Percentiles rank a stretch among this genome's conserved stretches.
These are phyloP conservation scores for Distichodus sexfasciatus DNA, from an alignment of 2,797 vertebrate genomes.

Conservation along the genomic window DNA sequence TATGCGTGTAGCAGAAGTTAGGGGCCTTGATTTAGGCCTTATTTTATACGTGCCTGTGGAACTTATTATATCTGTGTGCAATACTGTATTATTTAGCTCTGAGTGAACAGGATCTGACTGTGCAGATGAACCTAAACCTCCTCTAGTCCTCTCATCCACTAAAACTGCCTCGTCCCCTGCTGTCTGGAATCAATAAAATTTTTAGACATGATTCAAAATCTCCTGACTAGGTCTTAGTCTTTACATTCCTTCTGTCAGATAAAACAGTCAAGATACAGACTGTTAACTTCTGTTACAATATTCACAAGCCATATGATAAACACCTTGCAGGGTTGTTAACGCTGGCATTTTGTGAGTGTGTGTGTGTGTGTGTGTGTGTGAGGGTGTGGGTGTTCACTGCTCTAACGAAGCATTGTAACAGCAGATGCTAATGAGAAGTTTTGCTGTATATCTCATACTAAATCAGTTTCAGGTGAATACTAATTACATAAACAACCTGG, in stretches of 20 bases:
- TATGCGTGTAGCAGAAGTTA: constrained; percentile 54
- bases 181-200: too few species aligned
- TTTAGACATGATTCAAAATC: too few species aligned
- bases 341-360: neutral
- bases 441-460: constrained; percentile 22
- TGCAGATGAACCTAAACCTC: neutral
- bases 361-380: constrained; percentile 5
- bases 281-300: neutral
- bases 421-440: constrained; percentile 35
- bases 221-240: too few species aligned
- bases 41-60: constrained; percentile 60
- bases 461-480: constrained; percentile 21
- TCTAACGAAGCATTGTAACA: constrained; percentile 34
- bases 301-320: neutral
- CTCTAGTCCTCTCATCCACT: too few species aligned
- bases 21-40: constrained; percentile 52
- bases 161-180: too few species aligned
- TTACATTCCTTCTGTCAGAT: too few species aligned
- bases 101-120: neutral
- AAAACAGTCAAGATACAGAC: too few species aligned
- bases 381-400: neutral
- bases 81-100: constrained; percentile 51
- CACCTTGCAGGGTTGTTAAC: neutral
- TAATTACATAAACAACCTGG: constrained; percentile 4
- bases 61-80: too few species aligned